Evolutionary conservation across 2,888 invertebrate species (phyloP).

Genomic region (Epirrita christyi): DNA sequence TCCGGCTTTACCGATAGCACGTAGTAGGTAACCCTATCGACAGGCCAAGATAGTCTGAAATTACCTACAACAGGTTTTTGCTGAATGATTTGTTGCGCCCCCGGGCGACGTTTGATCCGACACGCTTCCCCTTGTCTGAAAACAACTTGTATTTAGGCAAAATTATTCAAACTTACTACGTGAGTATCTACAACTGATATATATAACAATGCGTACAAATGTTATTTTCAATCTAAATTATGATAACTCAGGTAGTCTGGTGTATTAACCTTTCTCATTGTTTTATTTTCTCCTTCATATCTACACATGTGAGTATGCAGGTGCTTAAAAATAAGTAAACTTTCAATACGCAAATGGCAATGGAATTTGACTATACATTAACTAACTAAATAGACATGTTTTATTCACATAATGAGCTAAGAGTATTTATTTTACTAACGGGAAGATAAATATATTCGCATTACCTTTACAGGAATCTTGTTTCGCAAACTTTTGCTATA

Average conservation of each 20-base stretch:
- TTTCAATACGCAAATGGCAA: no score
- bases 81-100: slow-evolving; percentile 80
- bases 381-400: no score
- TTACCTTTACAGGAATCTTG: slow-evolving; percentile 34
- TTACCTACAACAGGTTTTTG: slow-evolving; percentile 82
- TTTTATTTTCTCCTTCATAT: no score
- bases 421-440: background rate
- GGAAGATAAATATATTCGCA: background rate
- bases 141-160: slow-evolving; percentile 74
- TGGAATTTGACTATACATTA: no score
- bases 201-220: slow-evolving; percentile 24
- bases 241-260: no score
- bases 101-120: slow-evolving; percentile 74
- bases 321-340: no score
- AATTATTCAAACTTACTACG: slow-evolving; percentile 61
- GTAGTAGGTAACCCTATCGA: slow-evolving; percentile 19
- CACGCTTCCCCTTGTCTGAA: slow-evolving; percentile 69
- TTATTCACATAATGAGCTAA: background rate
- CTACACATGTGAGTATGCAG: no score
- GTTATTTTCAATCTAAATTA: slow-evolving; percentile 27
- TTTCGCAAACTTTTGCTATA: slow-evolving; percentile 52
- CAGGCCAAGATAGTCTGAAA: slow-evolving; percentile 65
- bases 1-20: slow-evolving; percentile 3
- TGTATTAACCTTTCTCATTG: no score
- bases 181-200: slow-evolving; percentile 36